These are phyloP conservation scores for Chelidonichthys spinosus DNA, from an alignment of 2,797 vertebrate genomes.

Conservation along the genomic window DNA sequence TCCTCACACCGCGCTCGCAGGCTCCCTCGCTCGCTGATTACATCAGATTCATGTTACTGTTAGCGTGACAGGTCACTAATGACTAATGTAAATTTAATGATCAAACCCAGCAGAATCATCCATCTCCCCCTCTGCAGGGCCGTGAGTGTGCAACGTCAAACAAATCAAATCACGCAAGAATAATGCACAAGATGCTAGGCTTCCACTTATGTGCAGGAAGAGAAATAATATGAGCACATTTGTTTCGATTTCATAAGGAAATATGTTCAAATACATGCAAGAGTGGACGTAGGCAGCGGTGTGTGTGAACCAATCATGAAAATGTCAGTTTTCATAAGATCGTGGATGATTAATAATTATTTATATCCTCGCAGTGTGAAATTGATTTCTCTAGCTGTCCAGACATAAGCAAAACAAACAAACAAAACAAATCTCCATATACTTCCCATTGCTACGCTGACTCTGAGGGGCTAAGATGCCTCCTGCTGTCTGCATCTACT, in stretches of 20 bases:
- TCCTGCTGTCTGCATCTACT: conserved; percentile 27
- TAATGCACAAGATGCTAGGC: conserved; percentile 1
- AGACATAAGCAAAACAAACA: not conserved
- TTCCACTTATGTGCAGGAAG: conserved; percentile 16
- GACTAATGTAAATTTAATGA: conserved; percentile 65
- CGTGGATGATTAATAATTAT: conserved; percentile 53
- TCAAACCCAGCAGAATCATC: conserved; percentile 49
- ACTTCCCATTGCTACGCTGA: not conserved
- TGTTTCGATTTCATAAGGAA: conserved; percentile 19
- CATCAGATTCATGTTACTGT: conserved; percentile 51
- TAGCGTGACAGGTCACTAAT: conserved; percentile 53
- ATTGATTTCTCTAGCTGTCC: conserved; percentile 47
- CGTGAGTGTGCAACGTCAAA: conserved; percentile 1
- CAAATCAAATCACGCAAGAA: conserved; percentile 14
- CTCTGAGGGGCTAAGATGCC: conserved; percentile 18
- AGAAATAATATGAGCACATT: conserved; percentile 7
- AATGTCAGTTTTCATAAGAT: conserved; percentile 55
- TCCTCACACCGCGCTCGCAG: conserved; percentile 27
- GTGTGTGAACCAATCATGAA: conserved; percentile 41
- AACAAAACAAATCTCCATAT: no score
- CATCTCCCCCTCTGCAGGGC: conserved; percentile 30
- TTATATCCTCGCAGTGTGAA: conserved; percentile 50
- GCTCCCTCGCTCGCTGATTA: conserved; percentile 37
- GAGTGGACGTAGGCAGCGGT: conserved; percentile 1
- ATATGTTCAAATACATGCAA: conserved; percentile 11